Base-by-base conservation (phyloP, 2,888 invertebrate genomes). In the Cantharis nigra region DNA sequence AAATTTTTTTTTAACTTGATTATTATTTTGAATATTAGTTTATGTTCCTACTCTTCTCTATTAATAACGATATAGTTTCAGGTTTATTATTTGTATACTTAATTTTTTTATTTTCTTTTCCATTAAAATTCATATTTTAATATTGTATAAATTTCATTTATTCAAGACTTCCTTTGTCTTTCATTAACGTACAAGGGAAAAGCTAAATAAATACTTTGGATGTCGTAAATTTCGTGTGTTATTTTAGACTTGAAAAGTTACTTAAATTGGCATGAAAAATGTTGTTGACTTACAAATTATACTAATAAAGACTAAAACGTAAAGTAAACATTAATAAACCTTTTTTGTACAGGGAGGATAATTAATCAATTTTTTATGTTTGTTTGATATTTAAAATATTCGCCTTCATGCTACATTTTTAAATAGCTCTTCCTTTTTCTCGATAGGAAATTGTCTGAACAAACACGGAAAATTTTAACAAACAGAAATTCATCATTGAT, bases 331-430 rank as follows among this genome's bases (percentile, higher is more conserved):
- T 49, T 49, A 49, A 49, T 67, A 67, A 67, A 67, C 26, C 65
- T 67, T 67, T 26, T 67, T 26, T 49, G 65, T 26, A 10, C 20
- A 67, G 26, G 65, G 23, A 26, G 23, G 65, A 26, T 49, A 26
- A 67, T 67, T 67, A 67, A 67, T 67, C 26, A 67, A 67, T 67
- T 67, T 67, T 23, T 67, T 67, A 67, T 20, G 65, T 67, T 67
- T 67, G 49, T 13, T 49, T 49, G n/a, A 49, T 49, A 49, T 49
- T 49, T 49, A n/a, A n/a, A 49, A 49, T 49, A n/a, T 49, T 49
- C 49, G 7, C 49, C 0, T 49, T 49, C 13, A 3, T 13, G 13
- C 33, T 49, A 7, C n/a, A 49, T 49, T 49, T n/a, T 49, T 49
- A n/a, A 49, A 13, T 1, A 49, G 49, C 49, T n/a, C 49, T 49